A percentile compares a stretch with the other conserved stretches of the same genome.
phyloP scores from a whole-genome alignment of 2,113 vertebrate species.

The Emydura subglobosa region DNA sequence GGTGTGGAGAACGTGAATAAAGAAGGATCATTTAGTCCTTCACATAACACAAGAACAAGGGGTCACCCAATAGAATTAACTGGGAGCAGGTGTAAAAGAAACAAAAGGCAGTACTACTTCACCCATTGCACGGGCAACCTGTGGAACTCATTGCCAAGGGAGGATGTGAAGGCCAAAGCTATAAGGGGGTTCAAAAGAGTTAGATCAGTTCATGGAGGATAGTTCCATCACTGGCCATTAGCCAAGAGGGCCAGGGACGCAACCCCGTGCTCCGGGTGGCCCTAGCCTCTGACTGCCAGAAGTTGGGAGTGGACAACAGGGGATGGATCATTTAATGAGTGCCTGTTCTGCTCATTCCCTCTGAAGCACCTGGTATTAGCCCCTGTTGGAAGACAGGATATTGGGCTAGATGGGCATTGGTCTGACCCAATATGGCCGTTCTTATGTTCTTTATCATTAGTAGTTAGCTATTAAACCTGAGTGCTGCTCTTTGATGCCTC shows the following conservation, averaged over 20 bases:
- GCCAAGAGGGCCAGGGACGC: background rate
- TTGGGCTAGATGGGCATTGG: background rate
- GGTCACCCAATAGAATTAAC: background rate
- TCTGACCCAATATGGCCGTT: background rate
- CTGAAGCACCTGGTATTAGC: background rate
- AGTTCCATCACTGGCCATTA: background rate
- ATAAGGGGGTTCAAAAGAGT: background rate
- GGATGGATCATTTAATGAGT: background rate
- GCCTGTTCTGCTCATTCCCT: background rate
- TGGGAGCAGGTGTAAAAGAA: background rate
- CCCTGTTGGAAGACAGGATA: background rate
- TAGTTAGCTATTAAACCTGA: background rate
- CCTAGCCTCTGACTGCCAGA: background rate
- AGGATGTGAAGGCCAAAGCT: background rate
- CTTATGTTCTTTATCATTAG: background rate
- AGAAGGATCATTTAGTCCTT: background rate
- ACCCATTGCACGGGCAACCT: background rate
- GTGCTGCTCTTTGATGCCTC: rapidly evolving
- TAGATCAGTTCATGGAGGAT: background rate
- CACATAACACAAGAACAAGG: background rate
- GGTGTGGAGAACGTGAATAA: background rate
- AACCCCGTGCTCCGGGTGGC: no score
- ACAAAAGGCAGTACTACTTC: background rate
- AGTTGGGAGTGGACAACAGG: background rate
- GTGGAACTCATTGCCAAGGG: background rate